These are phyloP conservation scores for Xanthia togata DNA, from an alignment of 2,888 invertebrate species.

Conservation along the genomic window DNA sequence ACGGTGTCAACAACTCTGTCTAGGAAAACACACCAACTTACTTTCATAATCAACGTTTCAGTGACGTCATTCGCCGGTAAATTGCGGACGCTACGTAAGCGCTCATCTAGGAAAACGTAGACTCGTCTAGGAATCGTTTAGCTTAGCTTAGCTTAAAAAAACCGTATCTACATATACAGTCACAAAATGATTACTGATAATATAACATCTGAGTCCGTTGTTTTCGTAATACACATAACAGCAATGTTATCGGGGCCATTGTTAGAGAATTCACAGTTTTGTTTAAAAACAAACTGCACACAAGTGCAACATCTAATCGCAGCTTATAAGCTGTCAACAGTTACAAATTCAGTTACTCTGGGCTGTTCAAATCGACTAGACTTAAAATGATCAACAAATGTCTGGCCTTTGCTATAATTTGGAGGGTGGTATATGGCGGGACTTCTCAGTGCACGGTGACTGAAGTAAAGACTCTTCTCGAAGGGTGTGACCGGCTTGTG, in stretches of 20 bases:
- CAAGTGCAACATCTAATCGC: slow-evolving; percentile 12
- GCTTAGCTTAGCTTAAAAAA: too few species aligned
- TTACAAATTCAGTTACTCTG: slow-evolving; percentile 28
- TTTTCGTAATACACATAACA: slow-evolving; percentile 33
- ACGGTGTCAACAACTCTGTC: too few species aligned
- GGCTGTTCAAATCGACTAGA: slow-evolving; percentile 16
- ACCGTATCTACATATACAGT: not conserved
- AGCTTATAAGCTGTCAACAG: slow-evolving; percentile 8
- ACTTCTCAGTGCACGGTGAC: slow-evolving; percentile 76
- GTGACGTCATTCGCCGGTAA: too few species aligned
- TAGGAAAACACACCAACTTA: too few species aligned
- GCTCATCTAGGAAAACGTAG: too few species aligned
- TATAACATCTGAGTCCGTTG: slow-evolving; percentile 24
- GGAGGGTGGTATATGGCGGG: slow-evolving; percentile 60
- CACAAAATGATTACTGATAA: slow-evolving; percentile 13
- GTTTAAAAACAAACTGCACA: slow-evolving; percentile 27
- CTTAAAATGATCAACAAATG: slow-evolving; percentile 38
- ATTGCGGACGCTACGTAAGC: too few species aligned
- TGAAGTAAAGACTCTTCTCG: slow-evolving; percentile 82
- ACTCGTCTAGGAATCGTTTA: too few species aligned
- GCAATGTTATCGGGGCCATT: slow-evolving; percentile 63
- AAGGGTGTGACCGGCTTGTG: slow-evolving; percentile 82
- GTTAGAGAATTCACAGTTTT: slow-evolving; percentile 46
- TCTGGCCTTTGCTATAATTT: slow-evolving; percentile 54
- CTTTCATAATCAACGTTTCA: too few species aligned